Conservation (phyloP, 2,888 invertebrate genomes). For the Pelosia muscerda region DNA sequence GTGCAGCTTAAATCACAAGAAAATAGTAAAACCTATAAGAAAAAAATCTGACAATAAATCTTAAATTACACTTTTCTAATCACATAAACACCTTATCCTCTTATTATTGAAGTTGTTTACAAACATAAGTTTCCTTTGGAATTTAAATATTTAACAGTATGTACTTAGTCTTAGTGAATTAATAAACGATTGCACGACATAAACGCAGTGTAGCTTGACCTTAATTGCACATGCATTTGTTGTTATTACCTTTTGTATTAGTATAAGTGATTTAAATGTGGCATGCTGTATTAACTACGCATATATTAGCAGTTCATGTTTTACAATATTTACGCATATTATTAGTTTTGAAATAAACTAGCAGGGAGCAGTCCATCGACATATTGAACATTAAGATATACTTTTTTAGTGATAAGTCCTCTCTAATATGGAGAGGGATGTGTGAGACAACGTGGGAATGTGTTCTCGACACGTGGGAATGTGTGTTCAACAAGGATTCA, state of each 20-base stretch:
- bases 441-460: not conserved
- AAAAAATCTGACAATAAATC: too few relatives aligned
- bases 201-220: conserved; percentile 7
- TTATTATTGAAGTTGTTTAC: not conserved
- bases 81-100: too few relatives aligned
- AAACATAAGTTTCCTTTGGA: not conserved
- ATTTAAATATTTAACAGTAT: not conserved
- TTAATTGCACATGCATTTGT: conserved; percentile 7
- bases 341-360: not conserved
- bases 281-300: not conserved
- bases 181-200: not conserved
- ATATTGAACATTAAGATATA: too few relatives aligned
- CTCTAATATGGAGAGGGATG: too few relatives aligned
- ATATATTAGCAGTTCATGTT: conserved; percentile 12
- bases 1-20: too few relatives aligned
- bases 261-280: conserved; percentile 8
- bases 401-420: too few relatives aligned
- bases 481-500: not conserved
- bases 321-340: conserved; percentile 7
- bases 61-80: too few relatives aligned
- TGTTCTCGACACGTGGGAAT: not conserved
- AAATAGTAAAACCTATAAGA: too few relatives aligned
- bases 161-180: not conserved
- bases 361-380: too few relatives aligned
- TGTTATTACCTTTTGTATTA: conserved; percentile 16